Conservation (phyloP, 2,113 vertebrate genomes). For the Pyrgilauda ruficollis region DNA sequence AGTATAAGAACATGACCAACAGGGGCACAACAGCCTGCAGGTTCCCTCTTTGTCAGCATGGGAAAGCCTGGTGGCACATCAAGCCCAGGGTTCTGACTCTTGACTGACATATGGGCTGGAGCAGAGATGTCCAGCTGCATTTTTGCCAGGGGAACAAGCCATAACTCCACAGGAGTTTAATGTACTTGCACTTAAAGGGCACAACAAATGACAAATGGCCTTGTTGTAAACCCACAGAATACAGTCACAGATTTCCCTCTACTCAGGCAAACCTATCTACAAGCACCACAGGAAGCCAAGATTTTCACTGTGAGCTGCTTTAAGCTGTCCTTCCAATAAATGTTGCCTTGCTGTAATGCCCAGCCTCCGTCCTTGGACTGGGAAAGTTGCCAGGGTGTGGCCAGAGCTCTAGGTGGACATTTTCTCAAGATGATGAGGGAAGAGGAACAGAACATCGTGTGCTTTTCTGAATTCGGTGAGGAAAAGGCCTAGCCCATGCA, state of each 20-base stretch:
- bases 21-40: not conserved
- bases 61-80: not conserved
- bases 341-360: not conserved
- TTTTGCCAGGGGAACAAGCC: not conserved
- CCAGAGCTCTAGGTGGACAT: not conserved
- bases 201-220: not conserved
- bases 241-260: not conserved
- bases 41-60: not conserved
- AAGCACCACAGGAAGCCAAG: not conserved
- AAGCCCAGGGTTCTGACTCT: not conserved
- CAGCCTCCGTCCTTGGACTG: not conserved
- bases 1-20: not conserved
- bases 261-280: not conserved
- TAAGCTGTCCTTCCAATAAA: conserved; percentile 12
- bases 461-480: not conserved
- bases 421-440: not conserved
- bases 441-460: not conserved
- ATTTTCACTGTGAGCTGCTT: not conserved
- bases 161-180: not conserved
- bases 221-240: not conserved
- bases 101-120: not conserved
- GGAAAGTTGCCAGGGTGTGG: conserved; percentile 26
- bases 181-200: not conserved
- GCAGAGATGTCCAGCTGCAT: conserved; percentile 2
- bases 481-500: not conserved